Evolutionary conservation across 2,888 invertebrate genomes (phyloP), one percentile per base, ranked within the genome.

Genomic region (Microctonus hyperodae): DNA sequence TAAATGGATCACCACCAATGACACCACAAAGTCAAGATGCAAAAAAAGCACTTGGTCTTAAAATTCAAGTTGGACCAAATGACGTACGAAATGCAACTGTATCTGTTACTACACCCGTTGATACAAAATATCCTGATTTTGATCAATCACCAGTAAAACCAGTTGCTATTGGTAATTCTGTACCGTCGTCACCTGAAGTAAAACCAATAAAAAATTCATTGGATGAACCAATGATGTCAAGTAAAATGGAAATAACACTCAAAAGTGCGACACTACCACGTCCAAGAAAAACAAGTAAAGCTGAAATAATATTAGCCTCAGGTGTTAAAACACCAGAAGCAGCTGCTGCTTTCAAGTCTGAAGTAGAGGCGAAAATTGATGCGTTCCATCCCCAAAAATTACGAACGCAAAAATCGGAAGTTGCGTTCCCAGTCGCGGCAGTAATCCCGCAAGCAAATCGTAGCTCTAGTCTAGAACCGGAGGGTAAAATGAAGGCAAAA

Each of bases 221-320:
- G 59, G 80, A 80, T 0, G 81, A 82, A 56, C 78, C 79, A 23
- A 82, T 80, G 50, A 88, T 90, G 81, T 88, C 88, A 2, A 89
- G 89, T 16, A 88, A 88, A 25, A 88, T 90, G 73, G 90, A 90
- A 74, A 90, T 90, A 64, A 89, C 88, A 0, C 80, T 90, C 31
- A 90, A 90, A 78, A 90, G 90, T 67, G 90, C 90, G 0, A 90
- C 90, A 0, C 82, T 90, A 70, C 90, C 90, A 4, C 85, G 90
- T 71, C 79, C 78, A 2, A 85, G 90, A 33, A 90, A 90, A 77
- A 88, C 89, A 3, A 86, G 88, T 55, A 90, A 89, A 82, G 88
- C 90, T 0, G 89, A 90, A 81, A 89, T 90, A 59, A 87, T 88
- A 73, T 78, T 90, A 70, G 87, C 88, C 1, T 44, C 44, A 70